These are phyloP conservation scores for Dryadula phaetusa DNA, from an alignment of 2,888 invertebrate species.

Conservation along the genomic window DNA sequence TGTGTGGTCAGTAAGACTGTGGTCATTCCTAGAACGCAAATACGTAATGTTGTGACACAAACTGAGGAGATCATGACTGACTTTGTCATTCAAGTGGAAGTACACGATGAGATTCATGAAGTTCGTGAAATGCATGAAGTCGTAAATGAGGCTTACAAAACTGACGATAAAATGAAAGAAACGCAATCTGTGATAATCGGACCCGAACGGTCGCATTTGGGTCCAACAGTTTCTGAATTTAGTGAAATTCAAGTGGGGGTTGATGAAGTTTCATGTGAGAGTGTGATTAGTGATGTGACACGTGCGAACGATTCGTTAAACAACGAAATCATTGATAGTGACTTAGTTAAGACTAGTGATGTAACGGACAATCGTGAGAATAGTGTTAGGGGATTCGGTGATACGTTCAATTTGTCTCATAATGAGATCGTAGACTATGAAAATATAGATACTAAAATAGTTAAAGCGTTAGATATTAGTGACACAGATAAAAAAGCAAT, in stretches of 20 bases:
- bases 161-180: constrained; percentile 27
- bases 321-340: constrained; percentile 40
- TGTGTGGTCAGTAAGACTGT: constrained; percentile 37
- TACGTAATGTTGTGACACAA: constrained; percentile 38
- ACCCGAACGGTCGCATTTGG: constrained; percentile 30
- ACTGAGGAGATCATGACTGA: constrained; percentile 38
- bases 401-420: constrained; percentile 61
- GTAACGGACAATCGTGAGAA: constrained; percentile 37
- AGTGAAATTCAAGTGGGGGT: constrained; percentile 20
- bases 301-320: constrained; percentile 36
- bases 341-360: constrained; percentile 52
- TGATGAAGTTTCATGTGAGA: constrained; percentile 26
- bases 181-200: constrained; percentile 45
- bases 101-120: constrained; percentile 26
- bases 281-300: constrained; percentile 39
- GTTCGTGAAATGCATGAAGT: constrained; percentile 25
- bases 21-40: constrained; percentile 36
- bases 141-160: constrained; percentile 33
- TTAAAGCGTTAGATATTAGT: constrained; percentile 58
- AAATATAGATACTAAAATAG: constrained; percentile 62
- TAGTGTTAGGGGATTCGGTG: constrained; percentile 51
- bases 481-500: constrained; percentile 59
- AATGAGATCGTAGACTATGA: constrained; percentile 55
- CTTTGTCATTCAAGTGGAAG: constrained; percentile 29
- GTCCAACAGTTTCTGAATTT: constrained; percentile 31